phyloP scores from a whole-genome alignment of 2,113 vertebrate species.

The Leucosticte australis region DNA sequence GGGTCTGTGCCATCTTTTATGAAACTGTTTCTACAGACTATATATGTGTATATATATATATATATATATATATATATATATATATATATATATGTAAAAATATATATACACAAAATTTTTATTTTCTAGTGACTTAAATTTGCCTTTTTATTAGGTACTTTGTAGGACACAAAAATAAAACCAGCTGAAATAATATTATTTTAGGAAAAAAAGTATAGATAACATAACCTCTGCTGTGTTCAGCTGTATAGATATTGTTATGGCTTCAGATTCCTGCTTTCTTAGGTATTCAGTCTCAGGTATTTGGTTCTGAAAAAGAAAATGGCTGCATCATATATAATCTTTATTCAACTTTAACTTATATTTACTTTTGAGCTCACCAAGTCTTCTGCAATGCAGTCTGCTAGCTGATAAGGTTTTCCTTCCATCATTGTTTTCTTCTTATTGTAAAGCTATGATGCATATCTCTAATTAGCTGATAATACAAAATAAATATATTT shows the following conservation, averaged over 20 bases:
- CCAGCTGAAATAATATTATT: background rate
- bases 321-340: background rate
- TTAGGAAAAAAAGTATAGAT: background rate
- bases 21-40: background rate
- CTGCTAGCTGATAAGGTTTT: background rate
- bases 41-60: too few species aligned
- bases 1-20: background rate
- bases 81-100: too few species aligned
- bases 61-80: too few species aligned
- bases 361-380: background rate
- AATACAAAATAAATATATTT: background rate
- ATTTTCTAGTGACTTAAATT: background rate
- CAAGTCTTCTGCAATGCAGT: background rate
- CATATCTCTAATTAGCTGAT: background rate
- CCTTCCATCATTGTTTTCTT: background rate
- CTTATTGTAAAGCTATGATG: background rate
- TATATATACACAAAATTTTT: background rate
- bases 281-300: background rate
- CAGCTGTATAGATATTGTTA: background rate
- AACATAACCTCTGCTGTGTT: background rate
- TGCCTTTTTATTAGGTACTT: background rate
- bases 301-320: background rate
- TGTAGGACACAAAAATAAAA: background rate
- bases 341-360: background rate
- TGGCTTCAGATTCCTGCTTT: background rate